Evolutionary conservation across 2,888 invertebrate genomes (phyloP).

Genomic region (Balanococcus diminutus): DNA sequence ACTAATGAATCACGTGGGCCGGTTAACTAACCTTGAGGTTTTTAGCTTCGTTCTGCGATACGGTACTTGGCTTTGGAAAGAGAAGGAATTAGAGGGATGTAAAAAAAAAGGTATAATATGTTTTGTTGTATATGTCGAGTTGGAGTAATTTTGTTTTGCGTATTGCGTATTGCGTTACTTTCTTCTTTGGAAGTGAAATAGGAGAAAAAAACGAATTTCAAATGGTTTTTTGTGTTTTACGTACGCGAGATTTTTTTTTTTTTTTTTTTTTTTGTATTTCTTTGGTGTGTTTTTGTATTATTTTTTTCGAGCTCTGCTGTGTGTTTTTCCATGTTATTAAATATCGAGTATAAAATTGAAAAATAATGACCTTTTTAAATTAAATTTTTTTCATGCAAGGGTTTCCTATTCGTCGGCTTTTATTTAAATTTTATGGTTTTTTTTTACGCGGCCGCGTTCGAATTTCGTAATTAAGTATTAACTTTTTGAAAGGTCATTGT

Average conservation of each 20-base stretch:
- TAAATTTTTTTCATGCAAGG: neutral
- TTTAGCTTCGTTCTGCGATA: neutral
- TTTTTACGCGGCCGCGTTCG: neutral
- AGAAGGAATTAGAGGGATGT: neutral
- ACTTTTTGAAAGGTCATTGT: conserved; percentile 1
- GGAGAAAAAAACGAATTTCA: neutral
- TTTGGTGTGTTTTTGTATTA: neutral
- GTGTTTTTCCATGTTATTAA: conserved; percentile 2
- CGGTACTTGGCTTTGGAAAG: neutral
- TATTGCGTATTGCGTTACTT: too few species aligned
- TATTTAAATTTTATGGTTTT: neutral
- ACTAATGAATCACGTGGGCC: neutral
- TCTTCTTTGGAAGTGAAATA: neutral
- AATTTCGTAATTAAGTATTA: neutral
- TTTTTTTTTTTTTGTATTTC: neutral
- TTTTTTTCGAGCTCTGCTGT: neutral
- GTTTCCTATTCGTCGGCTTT: neutral
- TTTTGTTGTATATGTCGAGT: neutral
- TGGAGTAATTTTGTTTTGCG: neutral
- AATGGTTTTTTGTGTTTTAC: neutral
- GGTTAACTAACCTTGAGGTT: conserved; percentile 9
- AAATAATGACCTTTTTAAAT: conserved; percentile 11
- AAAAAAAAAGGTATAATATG: neutral
- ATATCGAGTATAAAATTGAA: conserved; percentile 3
- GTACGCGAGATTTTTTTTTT: neutral